Evolutionary conservation across 2,113 vertebrate species (phyloP).

Genomic region (Candoia aspera): DNA sequence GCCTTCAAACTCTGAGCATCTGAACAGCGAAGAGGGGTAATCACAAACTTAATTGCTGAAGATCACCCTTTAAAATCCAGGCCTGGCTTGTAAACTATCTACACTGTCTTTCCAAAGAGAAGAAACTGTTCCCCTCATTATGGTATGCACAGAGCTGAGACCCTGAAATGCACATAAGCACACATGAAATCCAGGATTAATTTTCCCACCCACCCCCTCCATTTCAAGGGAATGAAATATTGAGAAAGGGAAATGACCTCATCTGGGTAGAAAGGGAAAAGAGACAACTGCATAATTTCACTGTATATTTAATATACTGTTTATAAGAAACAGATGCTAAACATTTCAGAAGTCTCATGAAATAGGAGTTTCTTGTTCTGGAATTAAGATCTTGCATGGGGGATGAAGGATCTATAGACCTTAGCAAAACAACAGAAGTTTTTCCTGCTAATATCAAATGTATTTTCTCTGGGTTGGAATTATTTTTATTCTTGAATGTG

Average conservation of each 20-base stretch:
- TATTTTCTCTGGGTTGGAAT: conserved; percentile 4
- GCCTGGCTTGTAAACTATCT: background rate
- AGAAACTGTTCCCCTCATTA: conserved; percentile 35
- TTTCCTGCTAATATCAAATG: conserved; percentile 19
- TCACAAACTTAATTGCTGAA: conserved; percentile 29
- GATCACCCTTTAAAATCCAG: conserved; percentile 37
- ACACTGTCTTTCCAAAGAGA: background rate
- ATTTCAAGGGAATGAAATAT: conserved; percentile 38
- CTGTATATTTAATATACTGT: conserved; percentile 30
- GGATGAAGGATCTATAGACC: conserved; percentile 11
- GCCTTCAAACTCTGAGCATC: background rate
- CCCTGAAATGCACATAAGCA: conserved; percentile 37
- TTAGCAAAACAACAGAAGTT: background rate
- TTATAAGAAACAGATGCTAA: conserved; percentile 52
- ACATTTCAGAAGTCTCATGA: conserved; percentile 15
- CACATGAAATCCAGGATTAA: conserved; percentile 40
- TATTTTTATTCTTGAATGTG: conserved; percentile 3
- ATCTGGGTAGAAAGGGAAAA: conserved; percentile 44
- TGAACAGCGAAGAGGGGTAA: conserved; percentile 2
- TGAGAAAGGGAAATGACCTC: conserved; percentile 57
- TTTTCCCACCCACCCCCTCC: background rate
- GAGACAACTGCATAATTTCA: conserved; percentile 33
- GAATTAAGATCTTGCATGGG: background rate
- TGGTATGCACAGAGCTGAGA: conserved; percentile 17
- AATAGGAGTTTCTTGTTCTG: conserved; percentile 16